Evolutionary conservation across 2,113 vertebrate species (phyloP).

Genomic region (Mirounga angustirostris): DNA sequence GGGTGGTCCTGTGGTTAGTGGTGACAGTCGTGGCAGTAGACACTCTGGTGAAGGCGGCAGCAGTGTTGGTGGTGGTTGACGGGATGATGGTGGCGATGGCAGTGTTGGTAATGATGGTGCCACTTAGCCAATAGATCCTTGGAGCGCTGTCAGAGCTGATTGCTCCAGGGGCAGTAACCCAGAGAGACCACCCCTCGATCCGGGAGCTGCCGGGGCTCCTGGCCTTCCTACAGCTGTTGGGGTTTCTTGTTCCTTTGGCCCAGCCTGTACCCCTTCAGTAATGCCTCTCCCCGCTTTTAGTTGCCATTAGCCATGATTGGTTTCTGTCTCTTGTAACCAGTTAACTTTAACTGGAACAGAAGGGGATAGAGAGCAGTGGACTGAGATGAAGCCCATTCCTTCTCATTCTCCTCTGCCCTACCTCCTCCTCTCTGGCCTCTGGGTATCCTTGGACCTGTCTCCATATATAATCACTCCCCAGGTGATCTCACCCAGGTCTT

Average conservation of each 20-base stretch:
- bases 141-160: not conserved
- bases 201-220: not conserved
- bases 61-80: not conserved
- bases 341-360: too few relatives aligned
- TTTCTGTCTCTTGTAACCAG: not conserved
- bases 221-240: not conserved
- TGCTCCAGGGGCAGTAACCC: not conserved
- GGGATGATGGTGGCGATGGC: not conserved
- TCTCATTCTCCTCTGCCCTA: not conserved
- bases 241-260: not conserved
- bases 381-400: not conserved
- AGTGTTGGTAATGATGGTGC: not conserved
- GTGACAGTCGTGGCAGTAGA: not conserved
- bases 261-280: not conserved
- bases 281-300: not conserved
- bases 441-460: too few relatives aligned
- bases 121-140: not conserved
- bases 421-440: not conserved
- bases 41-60: too few relatives aligned
- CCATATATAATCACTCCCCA: not conserved
- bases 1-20: too few relatives aligned
- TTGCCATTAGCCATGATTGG: not conserved
- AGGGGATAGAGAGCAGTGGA: fast-evolving
- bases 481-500: not conserved
- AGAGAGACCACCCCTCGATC: not conserved